Evolutionary conservation across 2,113 vertebrate species (phyloP), one percentile per base, ranked within the genome.

Genomic region (Dermatemys mawii): DNA sequence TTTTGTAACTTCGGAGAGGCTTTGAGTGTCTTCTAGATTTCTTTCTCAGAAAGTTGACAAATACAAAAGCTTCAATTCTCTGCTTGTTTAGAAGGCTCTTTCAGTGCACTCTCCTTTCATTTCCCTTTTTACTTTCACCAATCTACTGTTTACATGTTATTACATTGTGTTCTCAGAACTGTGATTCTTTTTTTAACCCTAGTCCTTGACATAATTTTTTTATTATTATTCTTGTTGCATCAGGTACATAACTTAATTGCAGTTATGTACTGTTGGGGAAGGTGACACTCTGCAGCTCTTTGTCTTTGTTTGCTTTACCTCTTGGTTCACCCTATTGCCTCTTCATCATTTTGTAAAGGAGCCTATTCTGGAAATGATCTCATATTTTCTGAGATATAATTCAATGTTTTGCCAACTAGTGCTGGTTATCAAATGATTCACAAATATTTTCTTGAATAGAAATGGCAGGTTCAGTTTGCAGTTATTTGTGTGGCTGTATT

Each of bases 381-480:
- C 9, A 27, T 1, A 48, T 90, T 89, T 94, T 93, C 32, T 91
- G 27, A 11, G 29, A 24, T 16, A 53, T 2, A 41, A 19, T 46
- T 88, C 76, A 41, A 1, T 46, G 19, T 88, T 90, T 84, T 81
- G 84, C 10, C 46, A 49, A 86, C 4, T n/a, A 57, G 41, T 60
- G 46, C 10, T 38, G 35, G 4, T 60, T 80, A 88, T 51, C 38
- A 0, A 81, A 60, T 63, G 21, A 60, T 82, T 94, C 89, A 60
- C 8, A 89, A 73, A 78, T 73, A 35, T 12, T 7, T 21, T 22
- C 35, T 86, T 86, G 90, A 26, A 44, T 55, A 84, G 21, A 78
- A 86, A 86, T 78, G 6, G 5, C 38, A 94, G 2, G 3, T 93
- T 84, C 88, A 27, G 60, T 89, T 83, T 78, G 21, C 51, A 86